These are phyloP conservation scores for Megaceryle alcyon DNA, from an alignment of 2,797 vertebrate genomes.

Conservation along the genomic window DNA sequence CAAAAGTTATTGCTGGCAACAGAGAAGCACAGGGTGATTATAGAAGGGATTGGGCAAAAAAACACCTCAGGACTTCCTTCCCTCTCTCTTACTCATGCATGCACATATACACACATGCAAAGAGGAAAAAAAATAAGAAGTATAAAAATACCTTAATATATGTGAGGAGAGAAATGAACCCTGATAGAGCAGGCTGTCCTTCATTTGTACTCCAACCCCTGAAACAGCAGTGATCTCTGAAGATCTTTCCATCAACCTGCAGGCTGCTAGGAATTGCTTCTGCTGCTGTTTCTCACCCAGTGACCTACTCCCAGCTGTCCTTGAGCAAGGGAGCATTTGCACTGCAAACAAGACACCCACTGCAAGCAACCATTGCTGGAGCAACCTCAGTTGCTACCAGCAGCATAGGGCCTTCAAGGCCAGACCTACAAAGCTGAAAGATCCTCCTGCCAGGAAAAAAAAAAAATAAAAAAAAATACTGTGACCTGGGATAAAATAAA, in stretches of 20 bases:
- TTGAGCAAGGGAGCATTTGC: not conserved
- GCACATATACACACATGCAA: not conserved
- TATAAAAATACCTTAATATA: not conserved
- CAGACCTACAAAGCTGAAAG: not conserved
- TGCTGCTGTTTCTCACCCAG: not conserved
- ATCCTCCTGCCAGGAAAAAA: not conserved
- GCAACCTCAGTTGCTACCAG: not conserved
- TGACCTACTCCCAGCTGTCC: not conserved
- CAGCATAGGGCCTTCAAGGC: not conserved
- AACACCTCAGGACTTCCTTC: not conserved
- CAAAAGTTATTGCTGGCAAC: not conserved
- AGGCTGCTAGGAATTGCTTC: not conserved
- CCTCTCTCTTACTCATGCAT: not conserved
- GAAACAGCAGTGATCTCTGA: not conserved
- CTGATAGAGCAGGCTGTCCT: not conserved
- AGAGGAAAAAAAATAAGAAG: not conserved
- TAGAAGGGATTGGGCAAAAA: not conserved
- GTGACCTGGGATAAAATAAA: not conserved
- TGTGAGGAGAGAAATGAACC: not conserved
- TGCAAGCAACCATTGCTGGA: not conserved
- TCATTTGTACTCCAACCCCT: rapidly evolving
- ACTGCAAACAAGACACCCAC: not conserved
- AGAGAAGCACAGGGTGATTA: not conserved
- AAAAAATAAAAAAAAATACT: not conserved
- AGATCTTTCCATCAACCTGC: not conserved